Base-by-base conservation (phyloP, 2,797 vertebrate genomes). In the Enteromius afrohamiltoni region DNA sequence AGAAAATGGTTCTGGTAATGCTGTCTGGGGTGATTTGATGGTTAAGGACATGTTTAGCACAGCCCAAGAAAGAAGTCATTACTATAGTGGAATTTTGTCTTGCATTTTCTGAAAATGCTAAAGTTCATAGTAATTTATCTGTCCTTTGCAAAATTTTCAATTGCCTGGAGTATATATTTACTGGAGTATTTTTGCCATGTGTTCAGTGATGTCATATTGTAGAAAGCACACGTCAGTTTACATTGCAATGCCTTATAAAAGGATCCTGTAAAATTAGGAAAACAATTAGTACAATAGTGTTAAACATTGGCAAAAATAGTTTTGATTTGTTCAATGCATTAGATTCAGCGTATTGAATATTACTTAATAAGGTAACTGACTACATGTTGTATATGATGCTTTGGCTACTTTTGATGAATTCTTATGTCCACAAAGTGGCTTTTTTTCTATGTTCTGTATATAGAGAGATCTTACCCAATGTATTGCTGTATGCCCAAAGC, bases 41-140 rank as follows among this genome's bases (percentile, higher is more conserved):
- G 65, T 83, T 51, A 83, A 86, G 74, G 85, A 77, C 80, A 40
- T 69, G 78, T 80, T 82, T 68, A 78, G 79, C 58, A 53, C 60
- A 77, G 42, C 42, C 31, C 70, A 82, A 80, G 85, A 67, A 85
- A 65, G 40, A 68, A 23, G 31, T 47, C 53, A 60, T 47, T 71
- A 60, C 37, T 31, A 16, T 4, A 31, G 53, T 51, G 8, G 55
- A 80, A 64, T 73, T 73, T n/a, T 73, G 40, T 70, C 11, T 62
- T 0, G 9, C 78, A 31, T 4, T 58, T 55, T 65, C 62, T 17
- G 62, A 64, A 64, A 31, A 64, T 79, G 31, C 11, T 60, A 23
- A 34, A 58, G 53, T 34, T 60, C 45, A 14, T 60, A 69, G 19
- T 34, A 23, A 23, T 79, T 76, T 49, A 40, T 74, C 37, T 82